phyloP scores from a whole-genome alignment of 2,888 invertebrate species.

The Drosophila tanythrix region DNA sequence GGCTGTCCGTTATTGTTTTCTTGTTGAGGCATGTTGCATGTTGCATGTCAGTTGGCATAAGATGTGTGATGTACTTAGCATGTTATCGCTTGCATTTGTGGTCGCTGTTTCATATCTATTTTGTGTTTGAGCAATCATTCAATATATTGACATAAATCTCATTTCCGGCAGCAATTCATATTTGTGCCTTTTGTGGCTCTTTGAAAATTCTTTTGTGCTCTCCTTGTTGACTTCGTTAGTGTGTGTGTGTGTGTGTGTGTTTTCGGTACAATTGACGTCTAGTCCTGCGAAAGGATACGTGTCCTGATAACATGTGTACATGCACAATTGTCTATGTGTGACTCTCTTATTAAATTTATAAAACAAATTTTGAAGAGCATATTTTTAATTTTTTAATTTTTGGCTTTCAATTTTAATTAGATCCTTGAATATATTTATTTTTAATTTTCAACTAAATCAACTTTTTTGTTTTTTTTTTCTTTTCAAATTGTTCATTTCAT shows the following conservation, averaged over 20 bases:
- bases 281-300: constrained; percentile 9
- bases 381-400: neutral
- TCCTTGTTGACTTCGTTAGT: neutral
- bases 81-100: constrained; percentile 17
- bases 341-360: constrained; percentile 32
- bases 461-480: neutral
- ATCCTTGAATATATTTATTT: neutral
- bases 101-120: constrained; percentile 21
- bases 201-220: constrained; percentile 10
- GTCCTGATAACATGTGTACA: constrained; percentile 24
- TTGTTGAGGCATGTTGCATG: constrained; percentile 44
- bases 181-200: constrained; percentile 1
- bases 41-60: constrained; percentile 40
- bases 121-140: constrained; percentile 33
- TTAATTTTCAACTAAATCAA: neutral
- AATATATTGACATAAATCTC: constrained; percentile 38
- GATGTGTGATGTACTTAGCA: constrained; percentile 17
- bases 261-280: neutral
- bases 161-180: constrained; percentile 22
- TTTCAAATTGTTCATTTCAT: neutral
- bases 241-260: too few relatives aligned
- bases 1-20: too few relatives aligned
- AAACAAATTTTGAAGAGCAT: constrained; percentile 5
- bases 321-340: constrained; percentile 27
- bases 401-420: neutral